Evolutionary conservation across 2,797 vertebrate species (phyloP).

Genomic region (Acipenser ruthenus): DNA sequence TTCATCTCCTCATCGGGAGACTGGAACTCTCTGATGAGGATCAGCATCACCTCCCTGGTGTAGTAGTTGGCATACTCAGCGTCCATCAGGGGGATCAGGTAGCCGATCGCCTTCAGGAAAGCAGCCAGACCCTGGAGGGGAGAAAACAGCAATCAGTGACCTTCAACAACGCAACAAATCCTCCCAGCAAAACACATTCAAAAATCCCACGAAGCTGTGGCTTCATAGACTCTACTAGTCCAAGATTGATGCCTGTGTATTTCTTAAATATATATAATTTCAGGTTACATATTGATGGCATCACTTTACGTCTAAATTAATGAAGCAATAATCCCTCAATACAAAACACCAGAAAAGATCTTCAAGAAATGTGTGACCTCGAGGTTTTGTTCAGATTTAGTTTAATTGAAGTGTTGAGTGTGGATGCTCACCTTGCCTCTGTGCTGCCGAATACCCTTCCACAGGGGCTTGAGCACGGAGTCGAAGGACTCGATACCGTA

Average conservation of each 20-base stretch:
- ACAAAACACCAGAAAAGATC: no score
- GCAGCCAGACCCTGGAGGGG: slow-evolving; percentile 83
- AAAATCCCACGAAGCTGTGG: not conserved
- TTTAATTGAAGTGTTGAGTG: not conserved
- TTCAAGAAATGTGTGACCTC: no score
- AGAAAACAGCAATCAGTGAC: not conserved
- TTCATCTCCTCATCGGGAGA: slow-evolving; percentile 99
- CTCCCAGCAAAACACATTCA: not conserved
- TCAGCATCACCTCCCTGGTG: slow-evolving; percentile 97
- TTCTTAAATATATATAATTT: no score
- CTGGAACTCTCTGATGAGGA: slow-evolving; percentile 98
- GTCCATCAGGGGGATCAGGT: slow-evolving; percentile 96
- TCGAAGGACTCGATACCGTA: slow-evolving; percentile 98
- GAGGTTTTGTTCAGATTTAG: no score
- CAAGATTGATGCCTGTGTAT: not conserved
- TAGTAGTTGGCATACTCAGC: slow-evolving; percentile 98
- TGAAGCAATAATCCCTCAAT: no score
- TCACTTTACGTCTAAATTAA: no score
- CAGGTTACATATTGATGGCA: no score
- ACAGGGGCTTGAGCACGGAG: slow-evolving; percentile 93
- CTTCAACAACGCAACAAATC: not conserved
- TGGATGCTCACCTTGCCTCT: slow-evolving; percentile 83
- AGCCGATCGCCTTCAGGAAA: slow-evolving; percentile 96
- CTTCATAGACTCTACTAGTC: not conserved
- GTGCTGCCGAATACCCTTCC: slow-evolving; percentile 98